A percentile compares a stretch with the other conserved stretches of the same genome.
phyloP scores from a whole-genome alignment of 2,888 invertebrate species.

The Heliconius hortense region DNA sequence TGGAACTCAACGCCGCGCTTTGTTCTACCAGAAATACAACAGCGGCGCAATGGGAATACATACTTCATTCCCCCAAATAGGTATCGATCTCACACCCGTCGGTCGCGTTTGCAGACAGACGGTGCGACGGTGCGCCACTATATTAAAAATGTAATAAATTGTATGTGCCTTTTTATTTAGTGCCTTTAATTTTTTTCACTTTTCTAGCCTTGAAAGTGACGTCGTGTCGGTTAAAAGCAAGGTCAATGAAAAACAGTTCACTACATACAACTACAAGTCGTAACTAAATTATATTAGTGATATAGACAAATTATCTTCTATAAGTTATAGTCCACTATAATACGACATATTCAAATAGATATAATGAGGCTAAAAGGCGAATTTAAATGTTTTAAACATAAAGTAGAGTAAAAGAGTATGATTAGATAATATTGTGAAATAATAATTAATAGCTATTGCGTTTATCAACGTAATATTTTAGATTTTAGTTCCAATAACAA shows the following conservation, averaged over 20 bases:
- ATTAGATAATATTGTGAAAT: conserved; percentile 6
- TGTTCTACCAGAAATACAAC: neutral
- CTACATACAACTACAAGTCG: neutral
- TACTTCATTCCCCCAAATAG: neutral
- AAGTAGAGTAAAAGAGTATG: neutral
- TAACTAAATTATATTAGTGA: neutral
- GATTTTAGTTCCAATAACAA: neutral
- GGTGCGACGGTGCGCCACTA: neutral
- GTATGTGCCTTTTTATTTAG: conserved; percentile 13
- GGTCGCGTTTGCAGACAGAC: neutral
- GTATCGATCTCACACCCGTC: neutral
- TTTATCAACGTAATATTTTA: conserved; percentile 1
- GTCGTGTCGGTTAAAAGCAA: conserved; percentile 27
- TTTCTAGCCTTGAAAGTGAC: conserved; percentile 36
- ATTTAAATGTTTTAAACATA: neutral
- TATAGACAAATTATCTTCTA: neutral
- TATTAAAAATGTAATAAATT: neutral
- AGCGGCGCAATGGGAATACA: neutral
- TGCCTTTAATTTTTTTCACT: conserved; percentile 33
- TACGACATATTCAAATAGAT: neutral
- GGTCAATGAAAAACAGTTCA: conserved; percentile 35
- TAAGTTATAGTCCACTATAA: neutral
- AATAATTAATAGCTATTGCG: neutral
- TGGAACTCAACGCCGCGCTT: neutral
- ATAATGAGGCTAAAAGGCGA: neutral